phyloP scores from a whole-genome alignment of 2,797 vertebrate genomes.

The Neopelma chrysocephalum region DNA sequence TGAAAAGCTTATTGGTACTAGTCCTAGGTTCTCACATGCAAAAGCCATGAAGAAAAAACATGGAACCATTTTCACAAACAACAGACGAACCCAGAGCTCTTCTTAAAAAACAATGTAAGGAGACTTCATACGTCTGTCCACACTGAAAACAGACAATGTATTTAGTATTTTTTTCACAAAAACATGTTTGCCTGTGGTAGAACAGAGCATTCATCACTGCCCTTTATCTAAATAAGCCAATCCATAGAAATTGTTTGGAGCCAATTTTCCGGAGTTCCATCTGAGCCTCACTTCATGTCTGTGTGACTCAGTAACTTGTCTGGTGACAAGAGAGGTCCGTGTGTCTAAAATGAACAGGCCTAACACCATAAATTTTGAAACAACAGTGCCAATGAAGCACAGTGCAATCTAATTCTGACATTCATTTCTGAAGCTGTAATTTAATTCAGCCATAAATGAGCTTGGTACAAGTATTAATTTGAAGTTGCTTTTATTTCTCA shows the following conservation, averaged over 20 bases:
- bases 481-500: neutral
- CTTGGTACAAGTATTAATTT: neutral
- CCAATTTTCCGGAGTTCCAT: neutral
- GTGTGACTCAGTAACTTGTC: neutral
- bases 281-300: accelerated
- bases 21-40: neutral
- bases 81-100: neutral
- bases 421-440: neutral
- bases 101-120: neutral
- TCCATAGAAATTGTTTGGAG: neutral
- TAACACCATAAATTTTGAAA: neutral
- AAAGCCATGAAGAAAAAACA: neutral
- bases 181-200: neutral
- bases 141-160: neutral
- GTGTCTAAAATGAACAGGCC: neutral
- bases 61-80: neutral
- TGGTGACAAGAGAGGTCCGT: neutral
- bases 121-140: neutral
- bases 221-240: neutral
- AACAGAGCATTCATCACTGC: neutral
- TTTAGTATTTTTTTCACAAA: neutral
- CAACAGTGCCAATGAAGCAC: neutral
- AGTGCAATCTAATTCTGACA: neutral
- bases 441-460: constrained; percentile 1
- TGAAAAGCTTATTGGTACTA: neutral